Base-by-base conservation (phyloP, 2,113 vertebrate species). In the Strix uralensis region DNA sequence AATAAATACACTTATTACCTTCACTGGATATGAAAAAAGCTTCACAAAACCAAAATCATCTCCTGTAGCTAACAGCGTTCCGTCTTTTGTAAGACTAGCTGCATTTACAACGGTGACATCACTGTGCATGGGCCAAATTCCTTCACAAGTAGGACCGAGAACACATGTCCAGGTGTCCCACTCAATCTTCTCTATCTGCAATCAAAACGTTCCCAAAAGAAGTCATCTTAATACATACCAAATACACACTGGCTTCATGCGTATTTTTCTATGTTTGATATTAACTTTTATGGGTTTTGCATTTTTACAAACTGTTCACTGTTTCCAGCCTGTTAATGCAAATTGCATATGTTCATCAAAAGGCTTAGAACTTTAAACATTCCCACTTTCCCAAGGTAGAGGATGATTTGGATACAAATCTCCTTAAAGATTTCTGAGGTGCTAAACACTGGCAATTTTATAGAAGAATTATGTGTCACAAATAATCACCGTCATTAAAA, bases 21-120 rank as follows among this genome's bases (percentile, higher is more conserved):
- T 98, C 83, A 98, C 99, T 0, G 99, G 99, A 89, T 99, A 99
- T 40, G 98, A 98, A 91, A 99, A 99, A n/a, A 99, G 98, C 94
- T 99, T 99, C 58, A 99, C 98, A 82, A 99, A 99, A 36, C 99
- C 99, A 11, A 99, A 99, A 74, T 99, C 99, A 38, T 99, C 99
- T 67, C 99, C 99, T 0, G 99, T 99, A 63, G 99, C 99, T 58
- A 99, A 95, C 5, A 99, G 98, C 22, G 98, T 98, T 27, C 94
- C 82, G n/a, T 99, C 99, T 98, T 98, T 99, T 52, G 98, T 99
- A 77, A 99, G 99, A 34, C 98, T 99, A 51, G 99, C 98, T 3
- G 99, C 97, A 2, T 99, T 99, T 10, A 99, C 98, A 2, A 98
- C 98, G 0, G 98, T 98, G 87, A 98, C 98, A 8, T 99, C 98